A percentile compares a stretch with the other conserved stretches of the same genome.
These are phyloP conservation scores for Saxicola maurus DNA, from an alignment of 2,797 vertebrate genomes.

Conservation along the genomic window DNA sequence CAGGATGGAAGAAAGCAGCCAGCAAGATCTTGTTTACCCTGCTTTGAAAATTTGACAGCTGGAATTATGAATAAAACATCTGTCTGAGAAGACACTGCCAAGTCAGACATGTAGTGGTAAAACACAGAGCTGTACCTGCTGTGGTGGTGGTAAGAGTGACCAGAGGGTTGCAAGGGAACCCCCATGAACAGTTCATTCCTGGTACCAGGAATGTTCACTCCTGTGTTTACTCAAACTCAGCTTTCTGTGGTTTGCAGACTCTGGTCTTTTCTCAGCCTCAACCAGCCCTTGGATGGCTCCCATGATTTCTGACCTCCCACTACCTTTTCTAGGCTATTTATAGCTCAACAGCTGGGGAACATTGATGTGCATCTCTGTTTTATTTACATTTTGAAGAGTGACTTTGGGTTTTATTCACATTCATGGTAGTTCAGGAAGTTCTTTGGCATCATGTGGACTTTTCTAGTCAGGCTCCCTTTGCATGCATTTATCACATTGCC, in stretches of 20 bases:
- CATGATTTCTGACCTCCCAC: not conserved
- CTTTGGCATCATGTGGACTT: not conserved
- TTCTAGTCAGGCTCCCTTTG: not conserved
- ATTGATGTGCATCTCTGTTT: not conserved
- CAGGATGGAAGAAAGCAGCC: not conserved
- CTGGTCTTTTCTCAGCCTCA: not conserved
- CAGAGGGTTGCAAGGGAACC: not conserved
- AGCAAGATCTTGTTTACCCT: slow-evolving; percentile 7
- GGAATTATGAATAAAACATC: slow-evolving; percentile 5
- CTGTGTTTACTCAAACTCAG: not conserved
- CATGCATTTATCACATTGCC: not conserved
- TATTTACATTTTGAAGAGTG: not conserved
- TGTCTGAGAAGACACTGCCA: not conserved
- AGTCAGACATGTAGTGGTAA: not conserved
- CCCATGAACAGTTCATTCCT: not conserved
- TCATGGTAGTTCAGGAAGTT: not conserved
- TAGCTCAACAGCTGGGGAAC: not conserved
- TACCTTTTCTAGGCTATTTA: slow-evolving; percentile 6
- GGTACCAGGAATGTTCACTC: not conserved
- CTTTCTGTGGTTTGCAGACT: not conserved
- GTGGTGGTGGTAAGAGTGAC: not conserved
- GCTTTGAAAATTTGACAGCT: not conserved
- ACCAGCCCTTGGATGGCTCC: not conserved
- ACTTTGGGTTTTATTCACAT: not conserved
- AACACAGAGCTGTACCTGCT: not conserved